These are phyloP conservation scores for Cantharis lateralis DNA, from an alignment of 2,888 invertebrate genomes.

Conservation along the genomic window DNA sequence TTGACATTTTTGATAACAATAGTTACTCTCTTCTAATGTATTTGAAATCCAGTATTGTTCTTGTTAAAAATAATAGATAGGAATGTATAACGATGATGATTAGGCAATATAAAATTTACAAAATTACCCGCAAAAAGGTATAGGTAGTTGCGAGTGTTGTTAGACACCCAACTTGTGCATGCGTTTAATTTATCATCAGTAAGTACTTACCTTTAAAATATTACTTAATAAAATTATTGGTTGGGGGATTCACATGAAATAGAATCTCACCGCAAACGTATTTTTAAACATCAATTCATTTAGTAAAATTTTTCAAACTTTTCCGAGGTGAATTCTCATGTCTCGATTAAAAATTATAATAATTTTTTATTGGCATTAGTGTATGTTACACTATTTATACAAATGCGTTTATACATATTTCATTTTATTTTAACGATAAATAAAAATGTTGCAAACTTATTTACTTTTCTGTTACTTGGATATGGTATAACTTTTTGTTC, in stretches of 20 bases:
- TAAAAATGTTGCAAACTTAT: background rate
- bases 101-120: background rate
- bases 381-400: background rate
- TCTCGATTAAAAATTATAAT: background rate
- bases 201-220: background rate
- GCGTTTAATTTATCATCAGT: background rate
- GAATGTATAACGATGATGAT: background rate
- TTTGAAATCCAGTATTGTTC: constrained; percentile 21
- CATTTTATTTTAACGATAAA: background rate
- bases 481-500: background rate
- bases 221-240: background rate
- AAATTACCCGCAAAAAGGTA: background rate
- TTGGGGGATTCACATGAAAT: background rate
- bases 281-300: background rate
- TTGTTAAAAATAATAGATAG: constrained; percentile 13
- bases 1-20: constrained; percentile 1
- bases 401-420: background rate
- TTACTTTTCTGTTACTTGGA: background rate
- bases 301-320: background rate
- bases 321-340: background rate
- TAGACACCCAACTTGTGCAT: background rate
- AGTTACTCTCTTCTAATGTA: constrained; percentile 10
- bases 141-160: background rate
- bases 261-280: background rate
- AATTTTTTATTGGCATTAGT: background rate